phyloP scores from a whole-genome alignment of 2,113 vertebrate species.

The Prionailurus viverrinus region DNA sequence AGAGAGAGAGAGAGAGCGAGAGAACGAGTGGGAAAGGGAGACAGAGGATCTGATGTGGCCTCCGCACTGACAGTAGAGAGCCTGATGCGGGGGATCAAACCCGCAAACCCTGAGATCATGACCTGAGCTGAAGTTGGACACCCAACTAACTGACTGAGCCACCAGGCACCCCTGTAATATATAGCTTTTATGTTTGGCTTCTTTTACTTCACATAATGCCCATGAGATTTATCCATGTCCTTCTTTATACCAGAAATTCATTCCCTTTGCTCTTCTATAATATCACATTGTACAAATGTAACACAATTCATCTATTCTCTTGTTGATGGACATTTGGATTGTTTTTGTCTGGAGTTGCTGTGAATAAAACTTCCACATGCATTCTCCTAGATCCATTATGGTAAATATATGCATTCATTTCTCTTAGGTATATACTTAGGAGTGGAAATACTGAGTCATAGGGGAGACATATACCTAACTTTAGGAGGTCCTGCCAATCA shows the following conservation, averaged over 20 bases:
- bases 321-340: neutral
- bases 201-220: neutral
- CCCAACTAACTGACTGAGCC: no score
- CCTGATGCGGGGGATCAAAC: no score
- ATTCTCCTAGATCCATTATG: neutral
- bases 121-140: no score
- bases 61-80: fast-evolving
- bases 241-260: neutral
- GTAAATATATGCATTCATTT: neutral
- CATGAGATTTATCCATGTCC: neutral
- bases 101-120: no score
- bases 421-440: neutral
- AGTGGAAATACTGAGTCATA: neutral
- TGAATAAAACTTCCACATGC: neutral
- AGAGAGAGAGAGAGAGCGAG: no score
- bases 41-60: no score
- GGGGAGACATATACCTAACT: neutral
- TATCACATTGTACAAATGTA: neutral
- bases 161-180: fast-evolving
- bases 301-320: neutral
- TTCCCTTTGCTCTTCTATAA: neutral
- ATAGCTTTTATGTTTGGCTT: neutral
- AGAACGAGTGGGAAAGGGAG: no score
- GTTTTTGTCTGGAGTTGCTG: neutral
- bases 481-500: neutral